Base-by-base conservation (phyloP, 1,140 invertebrate species). In the Drosophila arizonae region DNA sequence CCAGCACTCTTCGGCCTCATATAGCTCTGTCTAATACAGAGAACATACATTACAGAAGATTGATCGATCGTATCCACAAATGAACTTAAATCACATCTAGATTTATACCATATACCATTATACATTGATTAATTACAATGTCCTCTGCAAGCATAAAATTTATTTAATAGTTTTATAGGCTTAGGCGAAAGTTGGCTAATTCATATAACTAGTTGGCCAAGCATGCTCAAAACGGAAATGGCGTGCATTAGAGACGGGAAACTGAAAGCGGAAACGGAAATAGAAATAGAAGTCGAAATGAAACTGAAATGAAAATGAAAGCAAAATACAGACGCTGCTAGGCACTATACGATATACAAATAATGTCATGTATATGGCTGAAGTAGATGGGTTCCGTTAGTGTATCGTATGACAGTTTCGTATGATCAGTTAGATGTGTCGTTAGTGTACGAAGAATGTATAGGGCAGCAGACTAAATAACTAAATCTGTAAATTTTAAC, bases 281-380 rank as follows among this genome's bases (percentile, higher is more conserved):
- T 62, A 61, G 63, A 48, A 81, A 80, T 24, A 39, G 45, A 80
- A 77, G 60, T 73, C 6, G 62, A 75, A 78, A 48, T 62, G 61
- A 76, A 64, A 52, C 21, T 61, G 52, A 45, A 57, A 33, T 56
- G n/a, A 61, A 54, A 36, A 9, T 21, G 21, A 41, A 33, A 43
- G 45, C 10, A 43, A 58, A 58, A 43, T 52, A 62, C 58, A 69
- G 26, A 30, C 26, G 43, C 57, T 50, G 50, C 56, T 67, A 58
- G 15, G 15, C 13, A 68, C 51, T 61, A 68, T n/a, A 24, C 43
- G 24, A 21, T n/a, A 17, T 54, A 41, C 9, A 45, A 9, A 46
- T 46, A 9, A 46, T 46, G 17, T 46, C 28, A 46, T 46, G 21
- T 26, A 50, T 50, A 50, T 50, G 48, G 48, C 9, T 8, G 43